Evolutionary conservation across 2,888 invertebrate genomes (phyloP), one percentile per base, ranked within the genome.

Genomic region (Tridacna gigas): DNA sequence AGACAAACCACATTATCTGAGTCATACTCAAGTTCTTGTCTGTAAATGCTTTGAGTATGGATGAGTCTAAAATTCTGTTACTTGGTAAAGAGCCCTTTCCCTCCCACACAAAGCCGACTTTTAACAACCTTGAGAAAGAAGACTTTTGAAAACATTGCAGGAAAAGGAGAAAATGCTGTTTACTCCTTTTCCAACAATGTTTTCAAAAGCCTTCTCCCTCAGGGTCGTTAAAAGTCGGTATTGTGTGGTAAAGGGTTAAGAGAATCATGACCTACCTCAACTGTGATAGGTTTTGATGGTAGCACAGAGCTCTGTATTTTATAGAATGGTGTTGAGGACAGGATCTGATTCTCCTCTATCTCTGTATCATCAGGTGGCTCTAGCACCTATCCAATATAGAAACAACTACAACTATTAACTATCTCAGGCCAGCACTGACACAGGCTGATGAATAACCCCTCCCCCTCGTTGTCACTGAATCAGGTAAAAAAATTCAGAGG

Each of bases 291-390:
- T 48, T 60, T 60, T 13, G 47, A 26, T 4, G 73, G 63, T 22
- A 11, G 56, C 18, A 73, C 18, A 45, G 80, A 77, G 9, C 61
- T 73, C 26, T 71, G 51, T 61, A 82, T 63, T n/a, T 77, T 77
- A 67, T 80, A 85, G 66, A 82, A 82, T n/a, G 85, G 85, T 13
- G 85, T 85, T 11, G 82, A 79, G 5, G 85, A 79, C 26, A 85
- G 60, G 12, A 85, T 80, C 18, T 65, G 69, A 13, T 63, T 82
- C 66, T 82, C 85, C 63, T 60, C 73, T n/a, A 85, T 77, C 18
- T 77, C 71, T n/a, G 74, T 74, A 65, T 85, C 77, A 37, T 85
- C 85, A 0, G 79, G 51, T 22, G 82, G 73, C 60, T 85, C 85
- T 7, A 82, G 28, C 2, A 85, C 65, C 85, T 85, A 63, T 51